phyloP scores from a whole-genome alignment of 2,113 vertebrate genomes.

The Microcebus jonahi region DNA sequence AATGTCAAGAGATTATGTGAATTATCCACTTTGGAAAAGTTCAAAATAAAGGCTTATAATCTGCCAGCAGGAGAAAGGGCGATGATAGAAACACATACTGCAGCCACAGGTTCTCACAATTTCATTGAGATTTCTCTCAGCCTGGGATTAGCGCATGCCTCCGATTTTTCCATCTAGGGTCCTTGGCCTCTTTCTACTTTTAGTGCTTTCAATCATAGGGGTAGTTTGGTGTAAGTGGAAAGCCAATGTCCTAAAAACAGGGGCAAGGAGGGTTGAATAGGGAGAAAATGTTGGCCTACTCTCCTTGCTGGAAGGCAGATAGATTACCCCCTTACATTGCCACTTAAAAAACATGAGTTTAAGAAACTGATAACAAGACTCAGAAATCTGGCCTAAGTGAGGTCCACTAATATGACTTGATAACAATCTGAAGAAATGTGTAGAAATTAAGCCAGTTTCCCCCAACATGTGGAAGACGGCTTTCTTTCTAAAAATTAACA shows the following conservation, averaged over 20 bases:
- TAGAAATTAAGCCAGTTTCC: neutral
- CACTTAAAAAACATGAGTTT: neutral
- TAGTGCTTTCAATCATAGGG: neutral
- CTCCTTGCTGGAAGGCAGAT: neutral
- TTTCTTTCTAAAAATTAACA: neutral
- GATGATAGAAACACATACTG: neutral
- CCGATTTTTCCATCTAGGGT: neutral
- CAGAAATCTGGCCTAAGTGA: neutral
- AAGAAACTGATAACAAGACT: neutral
- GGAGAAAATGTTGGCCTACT: neutral
- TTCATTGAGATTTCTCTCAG: neutral
- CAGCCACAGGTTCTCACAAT: neutral
- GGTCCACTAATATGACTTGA: neutral
- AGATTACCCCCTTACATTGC: rapidly evolving
- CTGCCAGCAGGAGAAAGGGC: neutral
- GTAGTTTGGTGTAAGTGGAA: neutral
- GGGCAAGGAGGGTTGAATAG: neutral
- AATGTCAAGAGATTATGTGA: neutral
- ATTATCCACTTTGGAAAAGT: neutral
- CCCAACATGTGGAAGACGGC: neutral
- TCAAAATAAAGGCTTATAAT: neutral
- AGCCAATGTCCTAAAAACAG: neutral
- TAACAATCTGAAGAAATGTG: neutral
- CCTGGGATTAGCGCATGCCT: neutral
- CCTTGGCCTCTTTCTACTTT: neutral